A percentile compares a stretch with the other conserved stretches of the same genome.
phyloP scores from a whole-genome alignment of 1,140 invertebrate species.

The Trichonephila clavata region DNA sequence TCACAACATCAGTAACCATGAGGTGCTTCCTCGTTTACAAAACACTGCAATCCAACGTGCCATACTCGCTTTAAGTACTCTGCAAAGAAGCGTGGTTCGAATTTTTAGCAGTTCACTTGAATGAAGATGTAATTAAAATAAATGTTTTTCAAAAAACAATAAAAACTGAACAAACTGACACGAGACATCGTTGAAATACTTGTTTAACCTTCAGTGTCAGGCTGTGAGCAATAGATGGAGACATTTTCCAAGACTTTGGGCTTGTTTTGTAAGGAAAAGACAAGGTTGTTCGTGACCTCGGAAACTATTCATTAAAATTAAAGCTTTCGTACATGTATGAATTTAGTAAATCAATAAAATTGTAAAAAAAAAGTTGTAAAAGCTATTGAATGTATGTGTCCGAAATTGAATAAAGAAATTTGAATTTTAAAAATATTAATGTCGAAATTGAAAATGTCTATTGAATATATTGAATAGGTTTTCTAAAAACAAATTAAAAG shows the following conservation, averaged over 20 bases:
- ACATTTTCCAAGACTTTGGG: neutral
- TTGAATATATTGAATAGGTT: too few relatives aligned
- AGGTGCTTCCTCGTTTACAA: neutral
- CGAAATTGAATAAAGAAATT: too few relatives aligned
- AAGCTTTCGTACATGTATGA: neutral
- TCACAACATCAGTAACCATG: neutral
- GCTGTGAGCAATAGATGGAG: neutral
- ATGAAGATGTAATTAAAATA: neutral
- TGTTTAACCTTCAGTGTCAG: slow-evolving; percentile 15
- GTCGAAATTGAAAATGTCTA: too few relatives aligned
- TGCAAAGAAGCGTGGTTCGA: neutral
- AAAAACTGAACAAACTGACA: neutral
- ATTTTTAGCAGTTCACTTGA: neutral
- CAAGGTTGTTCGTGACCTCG: neutral
- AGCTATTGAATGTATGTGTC: neutral
- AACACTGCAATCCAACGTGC: neutral
- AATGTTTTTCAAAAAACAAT: neutral
- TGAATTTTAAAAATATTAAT: too few relatives aligned
- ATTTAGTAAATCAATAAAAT: neutral
- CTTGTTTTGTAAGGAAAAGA: neutral
- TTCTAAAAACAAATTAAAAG: too few relatives aligned
- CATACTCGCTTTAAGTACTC: neutral
- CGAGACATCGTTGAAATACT: neutral
- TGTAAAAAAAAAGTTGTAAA: neutral
- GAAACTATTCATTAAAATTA: neutral